Evolutionary conservation across 2,888 invertebrate genomes (phyloP), one percentile per base, ranked within the genome.

Genomic region (Mycalesis mineus): DNA sequence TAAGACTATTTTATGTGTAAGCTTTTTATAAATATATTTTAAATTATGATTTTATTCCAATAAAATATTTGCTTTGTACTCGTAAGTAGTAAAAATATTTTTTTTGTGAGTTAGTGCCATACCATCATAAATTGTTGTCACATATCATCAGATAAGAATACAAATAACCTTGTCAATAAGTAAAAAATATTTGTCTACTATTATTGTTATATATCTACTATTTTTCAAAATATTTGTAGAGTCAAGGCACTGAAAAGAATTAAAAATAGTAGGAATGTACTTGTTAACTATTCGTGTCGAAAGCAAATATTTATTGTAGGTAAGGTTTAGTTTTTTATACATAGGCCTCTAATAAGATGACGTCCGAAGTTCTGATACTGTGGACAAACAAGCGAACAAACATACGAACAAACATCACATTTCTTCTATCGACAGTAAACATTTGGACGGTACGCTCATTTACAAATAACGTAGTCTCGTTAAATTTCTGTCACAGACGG

Each of bases 361-460:
- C 39, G 58, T 45, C 45, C 53, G 52, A 57, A 63, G 58, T 58
- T 62, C 57, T 50, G 67, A 66, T 67, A 66, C 61, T 63, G 65
- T 65, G 62, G 61, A 65, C 68, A 51, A 68, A 72, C 67, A 69
- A 37, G 57, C 65, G 62, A 57, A 68, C 72, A 50, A 68, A 72
- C 68, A 69, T 33, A 58, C 65, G 61, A 60, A 69, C 72, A 74
- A 73, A 73, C 69, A 70, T 65, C 65, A 68, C 67, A 65, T 72
- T 72, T 72, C 70, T 68, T 71, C 70, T 61, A 75, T 73, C 68
- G 71, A 71, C 62, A 58, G 65, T 70, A 76, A 79, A 79, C 71
- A 76, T 74, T 73, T 71, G 73, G 71, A 63, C 63, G 53, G 9
- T 51, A 61, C 62, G 64, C 68, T 65, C 72, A 65, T 74, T 75